Evolutionary conservation across 2,797 vertebrate genomes (phyloP), one percentile per base, ranked within the genome.

Genomic region (Mionectes olivaceus): DNA sequence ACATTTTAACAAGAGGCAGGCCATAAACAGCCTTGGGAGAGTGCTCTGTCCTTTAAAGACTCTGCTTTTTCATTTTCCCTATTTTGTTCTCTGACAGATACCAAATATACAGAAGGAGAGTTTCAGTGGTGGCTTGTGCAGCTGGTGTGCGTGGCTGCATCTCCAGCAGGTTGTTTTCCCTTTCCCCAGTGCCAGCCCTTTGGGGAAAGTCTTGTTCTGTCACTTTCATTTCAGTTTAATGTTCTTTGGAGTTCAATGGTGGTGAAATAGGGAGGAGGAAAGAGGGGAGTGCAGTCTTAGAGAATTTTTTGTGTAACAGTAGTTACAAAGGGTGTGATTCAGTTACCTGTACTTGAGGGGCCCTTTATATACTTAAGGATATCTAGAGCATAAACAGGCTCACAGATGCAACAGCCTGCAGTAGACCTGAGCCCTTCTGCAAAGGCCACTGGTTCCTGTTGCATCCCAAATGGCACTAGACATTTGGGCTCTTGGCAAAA

Each of bases 1-100:
- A 56, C 75, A 67, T 90, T 94, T 90, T 84, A 87, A 92, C 82
- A 76, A 83, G 73, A 93, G 83, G 21, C 47, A 70, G 47, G 35
- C 85, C 41, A 28, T 77, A 75, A 90, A 60, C 49, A 87, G 44
- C 17, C 1, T 32, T 82, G 83, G 63, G 83, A 92, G 83, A 57
- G 14, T 56, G 46, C 37, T 80, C 64, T 73, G 43, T 92, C 69
- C 56, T 88, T 70, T 83, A 39, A 71, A 70, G 37, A 32, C 30
- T 3, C 2, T 35, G 17, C 30, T 32, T 84, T 86, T 65, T 83
- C 79, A 19, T 59, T 78, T 57, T 64, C 37, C 5, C 28, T 24
- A 0, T 75, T 90, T 75, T 87, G 39, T 93, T 78, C 59, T 88
- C 80, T 81, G 73, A 21, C 44, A 93, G 59, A 85, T 93, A 68